Evolutionary conservation across 2,888 invertebrate genomes (phyloP).

Genomic region (Apamea anceps): DNA sequence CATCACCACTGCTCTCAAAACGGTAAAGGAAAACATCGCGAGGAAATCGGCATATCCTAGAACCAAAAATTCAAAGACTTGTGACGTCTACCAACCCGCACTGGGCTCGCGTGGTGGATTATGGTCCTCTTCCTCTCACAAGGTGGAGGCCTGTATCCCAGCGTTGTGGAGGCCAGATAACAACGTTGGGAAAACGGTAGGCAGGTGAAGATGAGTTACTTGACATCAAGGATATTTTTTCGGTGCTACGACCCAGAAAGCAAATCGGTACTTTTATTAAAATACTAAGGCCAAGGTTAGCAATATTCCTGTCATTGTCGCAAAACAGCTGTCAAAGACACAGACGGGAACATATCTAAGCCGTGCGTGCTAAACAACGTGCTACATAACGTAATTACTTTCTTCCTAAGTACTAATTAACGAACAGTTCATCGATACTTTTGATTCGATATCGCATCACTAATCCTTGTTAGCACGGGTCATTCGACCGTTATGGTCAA

Average conservation of each 20-base stretch:
- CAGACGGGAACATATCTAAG: background rate
- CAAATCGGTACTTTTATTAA: background rate
- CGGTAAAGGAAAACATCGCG: background rate
- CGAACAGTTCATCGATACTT: slow-evolving; percentile 18
- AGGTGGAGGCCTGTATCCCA: background rate
- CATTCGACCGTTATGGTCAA: slow-evolving; percentile 26
- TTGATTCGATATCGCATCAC: slow-evolving; percentile 14
- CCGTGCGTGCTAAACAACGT: background rate
- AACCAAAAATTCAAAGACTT: background rate
- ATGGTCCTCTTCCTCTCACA: background rate
- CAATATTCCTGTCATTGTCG: background rate
- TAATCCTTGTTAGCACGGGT: slow-evolving; percentile 22
- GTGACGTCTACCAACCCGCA: background rate
- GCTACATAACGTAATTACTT: background rate
- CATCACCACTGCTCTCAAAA: background rate
- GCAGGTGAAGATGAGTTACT: background rate
- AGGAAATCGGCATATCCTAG: background rate
- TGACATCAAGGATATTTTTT: background rate
- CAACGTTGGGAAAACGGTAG: background rate
- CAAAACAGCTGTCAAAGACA: background rate
- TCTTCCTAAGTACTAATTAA: background rate
- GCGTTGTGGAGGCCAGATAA: background rate
- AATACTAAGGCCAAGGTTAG: background rate
- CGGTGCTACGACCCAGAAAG: background rate
- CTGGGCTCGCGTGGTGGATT: background rate